Base-by-base conservation (phyloP, 2,797 vertebrate species). In the Gobionotothen gibberifrons region DNA sequence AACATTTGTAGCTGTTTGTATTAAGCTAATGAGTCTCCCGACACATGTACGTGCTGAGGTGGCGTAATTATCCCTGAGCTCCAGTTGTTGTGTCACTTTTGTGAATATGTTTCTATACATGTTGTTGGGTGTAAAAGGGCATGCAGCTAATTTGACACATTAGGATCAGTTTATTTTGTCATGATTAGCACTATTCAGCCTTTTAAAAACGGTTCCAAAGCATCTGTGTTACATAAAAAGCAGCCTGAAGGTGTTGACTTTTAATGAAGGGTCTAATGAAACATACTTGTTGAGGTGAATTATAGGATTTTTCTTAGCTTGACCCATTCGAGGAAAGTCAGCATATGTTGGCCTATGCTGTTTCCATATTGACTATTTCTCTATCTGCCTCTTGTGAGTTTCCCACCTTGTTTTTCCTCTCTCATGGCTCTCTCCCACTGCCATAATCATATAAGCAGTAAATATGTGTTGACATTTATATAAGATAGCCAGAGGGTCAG, bases 401-500 rank as follows among this genome's bases (percentile, higher is more conserved):
- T 36, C 32, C 32, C 7, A 36, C 32, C 32, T 36, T 9, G 32
- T 9, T 36, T 36, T 2, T 67, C 2, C 22, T 55, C n/a, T 49
- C 51, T 16, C 29, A 5, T 36, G 17, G 15, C n/a, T 58, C 48
- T 57, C 39, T 59, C 52, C 46, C 8, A n/a, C 40, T 17, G 53
- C 39, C 39, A 21, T 69, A 1, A 65, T 60, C 36, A 60, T 36
- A 47, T 48, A n/a, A 19, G 46, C 52, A 57, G 57, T 67, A 72
- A 83, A 69, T 74, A 56, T 42, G 14, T 54, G 48, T 16, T 63
- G 53, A 66, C 66, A 58, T 71, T 79, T 81, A 39, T 63, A 12
- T 58, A 22, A 29, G 46, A 32, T 17, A 43, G 67, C 62, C 42
- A 52, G 60, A 64, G 47, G 71, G 47, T 46, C 10, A 55, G 56